Percentiles rank a stretch among this genome's conserved stretches.
Evolutionary conservation across 2,888 invertebrate genomes (phyloP).

Genomic region (Synergus japonicus): DNA sequence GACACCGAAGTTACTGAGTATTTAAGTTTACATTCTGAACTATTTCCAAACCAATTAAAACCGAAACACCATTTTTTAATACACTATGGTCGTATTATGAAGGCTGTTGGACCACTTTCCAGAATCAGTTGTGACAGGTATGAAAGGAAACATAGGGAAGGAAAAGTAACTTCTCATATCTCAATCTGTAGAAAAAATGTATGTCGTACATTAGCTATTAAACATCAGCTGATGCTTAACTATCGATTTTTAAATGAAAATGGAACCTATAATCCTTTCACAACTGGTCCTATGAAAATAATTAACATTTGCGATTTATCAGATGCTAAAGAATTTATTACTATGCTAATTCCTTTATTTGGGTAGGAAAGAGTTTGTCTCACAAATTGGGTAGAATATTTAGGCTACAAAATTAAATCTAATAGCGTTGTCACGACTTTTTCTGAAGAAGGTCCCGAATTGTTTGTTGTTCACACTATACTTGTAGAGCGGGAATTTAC

Average conservation of each 20-base stretch:
- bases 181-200: slow-evolving; percentile 1
- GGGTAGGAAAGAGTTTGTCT: background rate
- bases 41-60: background rate
- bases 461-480: slow-evolving; percentile 7
- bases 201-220: background rate
- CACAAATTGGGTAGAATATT: slow-evolving; percentile 5
- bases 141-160: slow-evolving; percentile 1
- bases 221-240: slow-evolving; percentile 12
- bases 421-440: background rate
- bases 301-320: background rate
- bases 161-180: slow-evolving; percentile 10
- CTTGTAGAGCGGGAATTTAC: background rate
- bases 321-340: background rate
- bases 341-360: background rate
- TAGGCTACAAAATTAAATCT: background rate
- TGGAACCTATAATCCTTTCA: background rate
- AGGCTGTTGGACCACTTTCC: background rate
- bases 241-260: background rate
- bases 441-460: slow-evolving; percentile 1
- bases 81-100: background rate
- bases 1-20: background rate
- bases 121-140: slow-evolving; percentile 1
- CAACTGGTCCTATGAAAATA: background rate
- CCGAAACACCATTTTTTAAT: slow-evolving; percentile 2
- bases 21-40: background rate